Conservation (phyloP, 2,797 vertebrate genomes). For the Smutsia temminckii region DNA sequence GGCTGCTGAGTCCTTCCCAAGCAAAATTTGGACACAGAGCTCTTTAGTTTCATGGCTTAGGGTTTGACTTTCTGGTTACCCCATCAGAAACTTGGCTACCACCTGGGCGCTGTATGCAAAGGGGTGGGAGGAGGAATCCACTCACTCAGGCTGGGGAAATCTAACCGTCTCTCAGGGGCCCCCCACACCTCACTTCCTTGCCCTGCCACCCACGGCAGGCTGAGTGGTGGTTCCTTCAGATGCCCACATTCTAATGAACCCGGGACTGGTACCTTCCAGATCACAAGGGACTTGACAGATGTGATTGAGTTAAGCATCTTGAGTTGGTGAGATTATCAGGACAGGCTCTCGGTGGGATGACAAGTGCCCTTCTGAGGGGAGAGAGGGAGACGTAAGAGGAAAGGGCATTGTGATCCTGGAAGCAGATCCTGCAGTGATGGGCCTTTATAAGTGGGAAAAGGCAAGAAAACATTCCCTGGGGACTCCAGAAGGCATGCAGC, state of each 20-base stretch:
- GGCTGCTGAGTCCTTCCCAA: fast-evolving
- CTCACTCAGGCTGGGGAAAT: not conserved
- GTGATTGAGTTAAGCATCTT: no score
- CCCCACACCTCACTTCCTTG: not conserved
- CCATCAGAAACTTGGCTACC: not conserved
- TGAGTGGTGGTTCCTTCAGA: not conserved
- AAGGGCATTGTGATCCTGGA: fast-evolving
- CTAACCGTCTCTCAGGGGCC: not conserved
- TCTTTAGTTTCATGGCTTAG: not conserved
- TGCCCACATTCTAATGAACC: not conserved
- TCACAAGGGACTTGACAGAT: not conserved
- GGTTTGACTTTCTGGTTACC: not conserved
- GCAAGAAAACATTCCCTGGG: not conserved
- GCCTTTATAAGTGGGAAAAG: not conserved
- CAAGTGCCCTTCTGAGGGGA: not conserved
- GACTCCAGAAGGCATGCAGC: not conserved
- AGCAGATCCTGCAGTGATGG: not conserved
- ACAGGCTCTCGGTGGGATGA: not conserved
- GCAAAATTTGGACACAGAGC: no score
- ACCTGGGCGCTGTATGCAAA: not conserved
- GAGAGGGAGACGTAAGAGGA: not conserved
- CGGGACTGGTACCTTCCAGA: not conserved
- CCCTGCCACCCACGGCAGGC: not conserved
- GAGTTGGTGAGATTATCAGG: not conserved
- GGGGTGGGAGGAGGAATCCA: not conserved